phyloP scores from a whole-genome alignment of 2,888 invertebrate genomes.

The Mythimna ferrago region DNA sequence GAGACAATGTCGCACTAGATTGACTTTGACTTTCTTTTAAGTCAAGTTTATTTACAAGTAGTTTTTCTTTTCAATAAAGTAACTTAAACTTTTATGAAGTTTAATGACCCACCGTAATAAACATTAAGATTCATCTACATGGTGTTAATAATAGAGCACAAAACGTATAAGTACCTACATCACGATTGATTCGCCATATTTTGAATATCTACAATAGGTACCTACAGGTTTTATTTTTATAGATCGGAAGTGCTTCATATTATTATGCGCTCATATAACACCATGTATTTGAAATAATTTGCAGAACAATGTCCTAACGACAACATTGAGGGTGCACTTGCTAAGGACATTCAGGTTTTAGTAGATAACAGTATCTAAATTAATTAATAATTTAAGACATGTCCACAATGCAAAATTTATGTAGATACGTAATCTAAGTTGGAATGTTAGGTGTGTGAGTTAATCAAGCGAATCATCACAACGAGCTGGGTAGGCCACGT shows the following conservation, averaged over 20 bases:
- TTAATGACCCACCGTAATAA: conserved; percentile 35
- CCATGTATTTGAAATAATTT: conserved; percentile 22
- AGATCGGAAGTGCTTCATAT: background rate
- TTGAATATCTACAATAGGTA: background rate
- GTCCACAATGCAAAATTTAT: conserved; percentile 35
- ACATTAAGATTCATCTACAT: conserved; percentile 31
- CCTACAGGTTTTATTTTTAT: background rate
- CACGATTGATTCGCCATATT: background rate
- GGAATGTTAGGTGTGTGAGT: conserved; percentile 59
- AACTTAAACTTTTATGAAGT: conserved; percentile 9
- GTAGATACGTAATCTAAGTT: conserved; percentile 41
- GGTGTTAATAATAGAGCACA: conserved; percentile 32
- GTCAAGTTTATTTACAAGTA: background rate
- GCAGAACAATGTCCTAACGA: conserved; percentile 25
- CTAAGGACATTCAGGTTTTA: conserved; percentile 36
- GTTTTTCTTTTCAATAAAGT: background rate
- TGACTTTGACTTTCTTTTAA: background rate
- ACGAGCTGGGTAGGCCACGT: conserved; percentile 72
- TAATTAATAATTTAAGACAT: conserved; percentile 45
- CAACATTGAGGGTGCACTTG: conserved; percentile 35
- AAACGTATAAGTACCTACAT: background rate
- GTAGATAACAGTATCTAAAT: conserved; percentile 54
- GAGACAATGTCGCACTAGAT: background rate
- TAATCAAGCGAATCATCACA: conserved; percentile 61
- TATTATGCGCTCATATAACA: conserved; percentile 23